Percentiles rank a stretch among this genome's conserved stretches.
phyloP scores from a whole-genome alignment of 2,113 vertebrate genomes.

The Oreotrochilus melanogaster region DNA sequence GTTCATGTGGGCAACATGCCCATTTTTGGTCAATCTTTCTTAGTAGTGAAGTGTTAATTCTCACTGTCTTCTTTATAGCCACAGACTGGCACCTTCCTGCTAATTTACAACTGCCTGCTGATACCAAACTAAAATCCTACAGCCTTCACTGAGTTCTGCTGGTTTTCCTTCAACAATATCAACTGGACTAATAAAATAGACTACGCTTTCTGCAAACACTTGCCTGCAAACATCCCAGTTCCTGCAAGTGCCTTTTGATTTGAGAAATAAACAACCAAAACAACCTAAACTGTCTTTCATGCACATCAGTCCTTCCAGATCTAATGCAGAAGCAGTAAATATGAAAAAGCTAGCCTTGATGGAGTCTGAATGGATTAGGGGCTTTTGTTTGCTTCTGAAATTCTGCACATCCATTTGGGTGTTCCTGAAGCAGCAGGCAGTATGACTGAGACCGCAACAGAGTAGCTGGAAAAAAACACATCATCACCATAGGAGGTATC shows the following conservation, averaged over 20 bases:
- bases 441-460: neutral
- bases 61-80: neutral
- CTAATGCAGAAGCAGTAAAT: neutral
- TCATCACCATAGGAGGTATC: neutral
- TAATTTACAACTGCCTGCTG: constrained; percentile 21
- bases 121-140: neutral
- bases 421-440: neutral
- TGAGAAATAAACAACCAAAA: neutral
- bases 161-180: neutral
- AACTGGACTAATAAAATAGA: neutral
- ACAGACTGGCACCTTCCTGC: neutral
- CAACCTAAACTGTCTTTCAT: neutral
- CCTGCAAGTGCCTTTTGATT: neutral
- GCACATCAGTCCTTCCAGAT: neutral
- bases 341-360: neutral
- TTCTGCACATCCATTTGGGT: neutral
- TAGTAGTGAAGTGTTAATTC: neutral
- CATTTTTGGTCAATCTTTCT: neutral
- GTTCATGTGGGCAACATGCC: neutral
- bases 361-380: neutral
- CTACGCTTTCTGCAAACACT: neutral
- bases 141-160: neutral
- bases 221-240: neutral
- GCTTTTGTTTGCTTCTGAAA: neutral
- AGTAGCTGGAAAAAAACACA: neutral